phyloP scores from a whole-genome alignment of 1,140 invertebrate genomes.

The Anoplolepis gracilipes region DNA sequence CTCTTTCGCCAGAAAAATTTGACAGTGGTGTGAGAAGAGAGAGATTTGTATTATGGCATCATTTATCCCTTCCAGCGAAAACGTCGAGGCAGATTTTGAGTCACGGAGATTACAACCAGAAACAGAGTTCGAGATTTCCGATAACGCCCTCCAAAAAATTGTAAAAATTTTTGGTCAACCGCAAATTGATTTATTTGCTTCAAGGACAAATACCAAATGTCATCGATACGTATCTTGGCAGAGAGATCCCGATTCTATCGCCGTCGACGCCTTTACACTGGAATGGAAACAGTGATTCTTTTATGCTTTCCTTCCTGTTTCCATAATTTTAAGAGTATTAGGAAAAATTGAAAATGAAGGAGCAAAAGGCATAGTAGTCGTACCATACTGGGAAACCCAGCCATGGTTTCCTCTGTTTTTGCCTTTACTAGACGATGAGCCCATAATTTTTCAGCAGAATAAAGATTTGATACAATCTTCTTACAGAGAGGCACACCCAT shows the following conservation, averaged over 20 bases:
- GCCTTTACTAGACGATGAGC: too few relatives aligned
- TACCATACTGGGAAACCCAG: too few relatives aligned
- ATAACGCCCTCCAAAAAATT: not conserved
- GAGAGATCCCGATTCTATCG: not conserved
- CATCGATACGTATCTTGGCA: not conserved
- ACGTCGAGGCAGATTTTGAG: not conserved
- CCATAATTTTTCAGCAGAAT: too few relatives aligned
- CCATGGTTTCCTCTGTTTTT: too few relatives aligned
- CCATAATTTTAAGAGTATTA: too few relatives aligned
- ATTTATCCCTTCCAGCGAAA: not conserved
- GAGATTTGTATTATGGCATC: not conserved
- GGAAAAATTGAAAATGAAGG: too few relatives aligned
- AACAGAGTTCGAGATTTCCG: not conserved
- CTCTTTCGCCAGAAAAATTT: not conserved
- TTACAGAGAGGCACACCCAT: too few relatives aligned
- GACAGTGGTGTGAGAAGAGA: not conserved
- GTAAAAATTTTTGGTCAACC: not conserved
- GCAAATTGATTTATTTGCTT: not conserved
- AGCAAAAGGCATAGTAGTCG: too few relatives aligned
- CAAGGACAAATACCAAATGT: not conserved
- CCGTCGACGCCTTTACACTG: not conserved
- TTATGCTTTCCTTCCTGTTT: too few relatives aligned
- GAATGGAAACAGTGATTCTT: not conserved
- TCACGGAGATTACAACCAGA: not conserved
- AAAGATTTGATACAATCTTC: too few relatives aligned